Evolutionary conservation across 2,888 invertebrate species (phyloP).

Genomic region (Oscheius sp.): DNA sequence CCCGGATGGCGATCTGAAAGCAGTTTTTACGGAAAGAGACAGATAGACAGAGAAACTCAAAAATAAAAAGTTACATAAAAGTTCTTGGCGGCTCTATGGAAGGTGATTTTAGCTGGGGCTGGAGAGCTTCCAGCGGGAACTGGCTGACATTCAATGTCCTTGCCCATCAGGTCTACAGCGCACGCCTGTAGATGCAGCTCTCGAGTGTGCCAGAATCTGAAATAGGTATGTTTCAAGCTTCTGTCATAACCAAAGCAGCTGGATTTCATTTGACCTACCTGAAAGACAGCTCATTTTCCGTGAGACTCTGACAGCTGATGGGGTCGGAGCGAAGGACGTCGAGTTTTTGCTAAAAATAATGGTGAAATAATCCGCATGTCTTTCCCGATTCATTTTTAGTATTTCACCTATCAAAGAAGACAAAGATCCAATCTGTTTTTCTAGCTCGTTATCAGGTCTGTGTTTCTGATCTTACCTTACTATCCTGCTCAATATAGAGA

Average conservation of each 20-base stretch:
- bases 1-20: conserved; percentile 63
- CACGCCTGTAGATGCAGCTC: conserved; percentile 59
- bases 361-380: no score
- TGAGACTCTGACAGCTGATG: conserved; percentile 65
- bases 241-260: neutral
- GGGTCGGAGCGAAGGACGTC: conserved; percentile 69
- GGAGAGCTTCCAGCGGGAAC: conserved; percentile 56
- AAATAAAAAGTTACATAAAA: conserved; percentile 44
- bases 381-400: no score
- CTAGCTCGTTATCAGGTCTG: no score
- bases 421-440: no score
- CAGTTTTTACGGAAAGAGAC: neutral
- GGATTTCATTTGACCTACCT: conserved; percentile 43
- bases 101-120: conserved; percentile 56
- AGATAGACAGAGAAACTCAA: no score
- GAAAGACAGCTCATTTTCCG: conserved; percentile 64
- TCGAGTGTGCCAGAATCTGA: conserved; percentile 61
- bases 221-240: conserved; percentile 10
- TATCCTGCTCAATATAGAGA: conserved; percentile 68
- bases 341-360: conserved; percentile 34
- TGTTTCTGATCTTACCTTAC: conserved; percentile 8
- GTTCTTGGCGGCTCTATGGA: conserved; percentile 54
- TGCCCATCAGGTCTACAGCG: conserved; percentile 46
- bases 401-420: no score
- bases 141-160: conserved; percentile 55